phyloP scores from a whole-genome alignment of 2,113 vertebrate genomes.

The Calyptomena viridis region DNA sequence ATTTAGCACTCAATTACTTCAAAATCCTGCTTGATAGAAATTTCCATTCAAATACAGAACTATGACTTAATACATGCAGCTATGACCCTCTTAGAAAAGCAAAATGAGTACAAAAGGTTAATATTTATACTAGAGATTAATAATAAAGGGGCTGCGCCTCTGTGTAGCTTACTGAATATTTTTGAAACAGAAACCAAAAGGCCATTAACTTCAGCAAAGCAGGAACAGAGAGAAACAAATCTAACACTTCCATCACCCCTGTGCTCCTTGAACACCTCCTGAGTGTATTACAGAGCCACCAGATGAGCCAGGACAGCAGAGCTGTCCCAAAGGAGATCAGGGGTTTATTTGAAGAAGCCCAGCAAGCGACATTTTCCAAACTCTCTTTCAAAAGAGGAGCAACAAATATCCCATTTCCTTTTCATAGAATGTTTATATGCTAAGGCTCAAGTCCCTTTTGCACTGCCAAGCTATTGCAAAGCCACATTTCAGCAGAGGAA shows the following conservation, averaged over 20 bases:
- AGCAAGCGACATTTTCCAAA: constrained; percentile 9
- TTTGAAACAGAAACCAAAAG: neutral
- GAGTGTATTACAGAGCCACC: neutral
- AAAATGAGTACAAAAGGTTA: neutral
- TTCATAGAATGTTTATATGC: neutral
- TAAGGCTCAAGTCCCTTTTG: neutral
- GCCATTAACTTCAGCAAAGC: neutral
- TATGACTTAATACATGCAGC: neutral
- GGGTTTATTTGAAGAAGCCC: neutral
- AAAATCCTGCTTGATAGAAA: neutral
- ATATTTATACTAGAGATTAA: neutral
- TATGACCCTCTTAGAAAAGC: neutral
- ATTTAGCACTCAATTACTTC: neutral
- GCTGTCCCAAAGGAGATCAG: neutral
- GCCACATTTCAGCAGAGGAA: neutral
- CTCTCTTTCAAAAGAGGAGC: neutral
- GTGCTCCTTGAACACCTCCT: neutral
- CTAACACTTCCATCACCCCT: neutral
- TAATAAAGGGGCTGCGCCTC: neutral
- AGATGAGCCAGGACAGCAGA: neutral
- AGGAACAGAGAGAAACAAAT: neutral
- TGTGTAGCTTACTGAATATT: neutral
- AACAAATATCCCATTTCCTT: neutral
- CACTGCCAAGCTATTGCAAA: neutral
- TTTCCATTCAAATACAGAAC: neutral